Base-by-base conservation (phyloP, 2,113 vertebrate genomes). In the Pachypanchax playfairii region DNA sequence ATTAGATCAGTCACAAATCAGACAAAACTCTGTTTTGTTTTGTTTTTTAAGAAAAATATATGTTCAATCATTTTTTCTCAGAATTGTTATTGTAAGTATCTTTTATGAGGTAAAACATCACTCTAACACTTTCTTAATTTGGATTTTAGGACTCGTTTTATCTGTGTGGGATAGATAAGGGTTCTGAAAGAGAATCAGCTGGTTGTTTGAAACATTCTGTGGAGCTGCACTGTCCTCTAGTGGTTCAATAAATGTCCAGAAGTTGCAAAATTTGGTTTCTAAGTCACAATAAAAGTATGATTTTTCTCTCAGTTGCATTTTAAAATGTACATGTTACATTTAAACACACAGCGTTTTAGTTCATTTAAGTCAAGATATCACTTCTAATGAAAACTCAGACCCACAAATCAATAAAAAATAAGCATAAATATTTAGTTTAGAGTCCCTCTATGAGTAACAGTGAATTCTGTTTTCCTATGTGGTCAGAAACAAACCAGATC, bases 401-500 rank as follows among this genome's bases (percentile, higher is more conserved):
- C 3, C 24, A 31, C 20, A 53, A 49, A 24, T 1, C 6, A 20
- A 7, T 1, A 1, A 4, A 25, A 39, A 5, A 13, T 18, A n/a
- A 22, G 3, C 4, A n/a, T n/a, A 8, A 24, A 10, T 1, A 0
- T 20, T 6, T 11, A 47, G 14, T 13, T 17, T 0, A n/a, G 44
- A 60, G 75, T 57, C 74, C 55, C 79, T 44, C 43, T 51, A 67
- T 89, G 84, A 84, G 80, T 86, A 85, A 90, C 73, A 82, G 70
- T 70, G 81, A 51, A 28, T 24, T 8, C 8, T 58, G 5, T 18
- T 58, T 61, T 58, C 12, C 49, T 79, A 50, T 77, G 20, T 51
- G 58, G 63, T 84, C 38, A 59, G 55, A 75, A 51, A 53, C 63
- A 74, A 79, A 79, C 75, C 80, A 80, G 68, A 63, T 70, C 59